A percentile compares a stretch with the other conserved stretches of the same genome.
phyloP scores from a whole-genome alignment of 2,797 vertebrate species.

The Argya squamiceps region DNA sequence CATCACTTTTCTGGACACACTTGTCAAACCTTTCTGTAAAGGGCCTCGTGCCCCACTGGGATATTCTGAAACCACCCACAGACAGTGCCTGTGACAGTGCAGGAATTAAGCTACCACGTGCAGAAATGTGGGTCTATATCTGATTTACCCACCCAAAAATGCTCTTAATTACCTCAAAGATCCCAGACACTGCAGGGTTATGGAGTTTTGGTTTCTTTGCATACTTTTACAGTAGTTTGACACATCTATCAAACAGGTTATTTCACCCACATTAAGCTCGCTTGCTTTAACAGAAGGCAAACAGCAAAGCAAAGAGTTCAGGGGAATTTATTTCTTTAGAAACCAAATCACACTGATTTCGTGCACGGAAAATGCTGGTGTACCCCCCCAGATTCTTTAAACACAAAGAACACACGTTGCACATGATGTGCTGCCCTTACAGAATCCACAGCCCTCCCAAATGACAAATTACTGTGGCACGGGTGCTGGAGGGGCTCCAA shows the following conservation, averaged over 20 bases:
- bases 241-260: background rate
- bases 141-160: background rate
- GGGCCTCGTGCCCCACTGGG: fast-evolving
- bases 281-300: background rate
- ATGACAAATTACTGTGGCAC: slow-evolving; percentile 39
- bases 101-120: background rate
- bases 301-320: background rate
- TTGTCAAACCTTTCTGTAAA: background rate
- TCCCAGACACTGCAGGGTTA: background rate
- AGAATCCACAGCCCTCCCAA: slow-evolving; percentile 4
- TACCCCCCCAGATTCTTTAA: background rate
- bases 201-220: background rate
- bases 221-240: background rate
- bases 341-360: slow-evolving; percentile 34
- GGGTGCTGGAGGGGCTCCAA: slow-evolving; percentile 20
- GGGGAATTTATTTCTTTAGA: slow-evolving; percentile 13
- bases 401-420: background rate
- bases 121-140: background rate
- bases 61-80: fast-evolving
- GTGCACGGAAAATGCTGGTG: background rate
- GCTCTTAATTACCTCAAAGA: background rate
- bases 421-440: slow-evolving; percentile 11
- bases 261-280: background rate
- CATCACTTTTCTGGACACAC: background rate
- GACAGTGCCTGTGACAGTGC: background rate